A percentile compares a stretch with the other conserved stretches of the same genome.
These are phyloP conservation scores for Euzetes globulus DNA, from an alignment of 2,888 invertebrate genomes.

Conservation along the genomic window DNA sequence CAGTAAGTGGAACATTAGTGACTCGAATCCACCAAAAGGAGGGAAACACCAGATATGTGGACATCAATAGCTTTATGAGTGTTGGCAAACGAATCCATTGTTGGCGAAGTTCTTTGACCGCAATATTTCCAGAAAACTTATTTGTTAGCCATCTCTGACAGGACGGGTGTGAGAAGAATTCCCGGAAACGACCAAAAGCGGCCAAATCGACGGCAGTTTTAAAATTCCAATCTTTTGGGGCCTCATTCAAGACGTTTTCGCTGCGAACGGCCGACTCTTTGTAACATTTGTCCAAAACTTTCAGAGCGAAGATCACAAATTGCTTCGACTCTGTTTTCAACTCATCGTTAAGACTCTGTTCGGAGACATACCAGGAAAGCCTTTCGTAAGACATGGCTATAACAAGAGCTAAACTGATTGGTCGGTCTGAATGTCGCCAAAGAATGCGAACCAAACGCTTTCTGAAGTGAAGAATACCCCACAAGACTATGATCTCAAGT, in stretches of 20 bases:
- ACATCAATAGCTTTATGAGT: constrained; percentile 46
- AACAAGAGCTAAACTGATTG: constrained; percentile 43
- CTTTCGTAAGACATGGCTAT: constrained; percentile 43
- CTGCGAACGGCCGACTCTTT: constrained; percentile 45
- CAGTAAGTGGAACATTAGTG: constrained; percentile 34
- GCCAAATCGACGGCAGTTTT: constrained; percentile 49
- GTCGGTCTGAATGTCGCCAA: constrained; percentile 44
- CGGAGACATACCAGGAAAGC: constrained; percentile 42
- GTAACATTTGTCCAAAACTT: constrained; percentile 46
- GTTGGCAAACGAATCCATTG: constrained; percentile 45
- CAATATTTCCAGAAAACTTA: constrained; percentile 47
- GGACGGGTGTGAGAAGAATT: constrained; percentile 51
- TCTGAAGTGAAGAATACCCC: constrained; percentile 43
- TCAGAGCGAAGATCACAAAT: constrained; percentile 43
- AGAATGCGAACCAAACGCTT: constrained; percentile 42
- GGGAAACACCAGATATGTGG: constrained; percentile 48
- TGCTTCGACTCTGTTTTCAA: constrained; percentile 42
- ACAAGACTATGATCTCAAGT: constrained; percentile 42
- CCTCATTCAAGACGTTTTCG: constrained; percentile 46
- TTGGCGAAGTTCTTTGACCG: constrained; percentile 46
- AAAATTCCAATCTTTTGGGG: constrained; percentile 47
- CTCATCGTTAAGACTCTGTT: constrained; percentile 42
- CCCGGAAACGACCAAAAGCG: constrained; percentile 47
- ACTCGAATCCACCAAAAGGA: constrained; percentile 46
- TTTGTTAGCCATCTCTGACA: constrained; percentile 52